Percentiles rank a stretch among this genome's conserved stretches.
phyloP scores from a whole-genome alignment of 1,140 invertebrate genomes.

The Lepidurus couesii region DNA sequence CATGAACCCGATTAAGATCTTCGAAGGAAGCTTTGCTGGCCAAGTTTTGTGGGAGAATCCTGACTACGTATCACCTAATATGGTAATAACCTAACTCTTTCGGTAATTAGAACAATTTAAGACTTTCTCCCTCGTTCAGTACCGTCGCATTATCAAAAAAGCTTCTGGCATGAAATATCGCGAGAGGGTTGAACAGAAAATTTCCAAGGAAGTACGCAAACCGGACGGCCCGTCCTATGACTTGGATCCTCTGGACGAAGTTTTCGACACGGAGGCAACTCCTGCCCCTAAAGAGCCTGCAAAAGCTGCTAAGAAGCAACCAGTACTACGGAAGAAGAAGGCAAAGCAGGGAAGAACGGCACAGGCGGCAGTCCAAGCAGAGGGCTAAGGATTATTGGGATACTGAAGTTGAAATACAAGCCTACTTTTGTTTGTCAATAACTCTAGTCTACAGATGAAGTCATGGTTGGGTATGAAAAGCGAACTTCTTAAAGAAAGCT shows the following conservation, averaged over 20 bases:
- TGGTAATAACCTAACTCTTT: constrained; percentile 47
- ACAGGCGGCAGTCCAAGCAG: not conserved
- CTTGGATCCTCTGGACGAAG: constrained; percentile 55
- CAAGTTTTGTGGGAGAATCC: constrained; percentile 89
- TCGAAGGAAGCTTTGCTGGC: constrained; percentile 91
- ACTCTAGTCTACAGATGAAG: no score
- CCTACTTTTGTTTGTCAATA: not conserved
- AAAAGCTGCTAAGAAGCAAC: not conserved
- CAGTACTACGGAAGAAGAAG: not conserved
- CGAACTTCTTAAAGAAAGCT: no score
- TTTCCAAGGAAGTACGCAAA: constrained; percentile 59
- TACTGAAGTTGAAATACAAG: constrained; percentile 3
- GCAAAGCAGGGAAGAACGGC: not conserved
- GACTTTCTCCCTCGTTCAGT: constrained; percentile 45
- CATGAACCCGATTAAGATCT: constrained; percentile 88
- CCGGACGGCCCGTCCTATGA: constrained; percentile 61
- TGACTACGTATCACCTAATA: constrained; percentile 82
- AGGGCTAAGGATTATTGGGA: not conserved
- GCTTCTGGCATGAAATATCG: constrained; percentile 69
- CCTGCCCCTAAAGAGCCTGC: not conserved
- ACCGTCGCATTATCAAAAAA: constrained; percentile 61
- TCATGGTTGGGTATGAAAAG: no score
- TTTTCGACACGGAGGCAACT: not conserved
- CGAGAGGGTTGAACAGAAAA: constrained; percentile 69
- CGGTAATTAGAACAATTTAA: constrained; percentile 27